These are phyloP conservation scores for Ornithoptera priamus DNA, from an alignment of 2,888 invertebrate genomes.

Conservation along the genomic window DNA sequence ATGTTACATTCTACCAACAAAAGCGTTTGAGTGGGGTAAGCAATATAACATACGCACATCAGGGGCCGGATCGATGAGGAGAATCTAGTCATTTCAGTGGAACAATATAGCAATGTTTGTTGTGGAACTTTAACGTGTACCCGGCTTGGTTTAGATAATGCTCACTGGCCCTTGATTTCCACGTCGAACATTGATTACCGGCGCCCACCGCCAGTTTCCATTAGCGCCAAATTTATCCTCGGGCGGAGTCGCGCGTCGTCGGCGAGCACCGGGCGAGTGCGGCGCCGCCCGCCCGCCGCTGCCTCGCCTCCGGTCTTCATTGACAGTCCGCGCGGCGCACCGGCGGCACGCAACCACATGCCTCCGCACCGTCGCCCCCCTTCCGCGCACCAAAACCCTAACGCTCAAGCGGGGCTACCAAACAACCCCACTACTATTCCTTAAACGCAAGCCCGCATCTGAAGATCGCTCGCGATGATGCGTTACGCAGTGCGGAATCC, in stretches of 20 bases:
- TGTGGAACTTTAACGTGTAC: conserved; percentile 25
- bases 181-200: conserved; percentile 74
- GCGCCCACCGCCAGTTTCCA: conserved; percentile 68
- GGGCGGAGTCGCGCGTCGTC: conserved; percentile 67
- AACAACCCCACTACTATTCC: conserved; percentile 43
- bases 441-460: conserved; percentile 42
- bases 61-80: conserved; percentile 10
- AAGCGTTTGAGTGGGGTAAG: background rate
- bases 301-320: conserved; percentile 37
- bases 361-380: conserved; percentile 48
- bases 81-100: conserved; percentile 2
- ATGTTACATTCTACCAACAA: too few relatives aligned
- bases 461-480: conserved; percentile 22
- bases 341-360: conserved; percentile 45
- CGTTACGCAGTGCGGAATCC: conserved; percentile 30
- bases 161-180: conserved; percentile 60
- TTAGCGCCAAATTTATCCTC: conserved; percentile 79
- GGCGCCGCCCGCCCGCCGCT: conserved; percentile 52
- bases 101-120: conserved; percentile 16
- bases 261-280: conserved; percentile 62
- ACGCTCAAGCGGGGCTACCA: conserved; percentile 24
- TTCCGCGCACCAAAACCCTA: conserved; percentile 32
- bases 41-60: background rate
- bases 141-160: conserved; percentile 46
- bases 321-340: conserved; percentile 45